A percentile compares a stretch with the other conserved stretches of the same genome.
These are phyloP conservation scores for Drosophila macrospina DNA, from an alignment of 2,888 invertebrate genomes.

Conservation along the genomic window DNA sequence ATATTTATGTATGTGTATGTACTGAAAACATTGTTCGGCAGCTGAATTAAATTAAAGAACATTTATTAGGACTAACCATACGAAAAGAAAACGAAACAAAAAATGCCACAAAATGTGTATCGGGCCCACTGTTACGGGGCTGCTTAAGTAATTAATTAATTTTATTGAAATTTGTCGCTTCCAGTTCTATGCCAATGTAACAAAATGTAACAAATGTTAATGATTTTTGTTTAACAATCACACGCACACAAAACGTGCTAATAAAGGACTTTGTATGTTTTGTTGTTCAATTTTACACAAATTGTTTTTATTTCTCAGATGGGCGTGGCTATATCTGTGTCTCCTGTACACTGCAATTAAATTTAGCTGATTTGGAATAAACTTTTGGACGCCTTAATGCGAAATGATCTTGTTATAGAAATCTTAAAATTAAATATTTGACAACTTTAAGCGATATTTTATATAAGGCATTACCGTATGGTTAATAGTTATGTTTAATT, in stretches of 20 bases:
- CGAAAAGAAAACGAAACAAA: conserved; percentile 6
- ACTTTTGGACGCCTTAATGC: too few species aligned
- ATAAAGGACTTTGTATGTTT: conserved; percentile 71
- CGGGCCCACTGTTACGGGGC: conserved; percentile 37
- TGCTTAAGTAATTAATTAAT: conserved; percentile 23
- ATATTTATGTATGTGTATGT: conserved; percentile 32
- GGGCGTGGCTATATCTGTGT: not conserved
- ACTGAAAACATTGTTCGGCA: conserved; percentile 45
- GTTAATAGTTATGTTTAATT: too few species aligned
- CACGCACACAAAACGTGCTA: conserved; percentile 37
- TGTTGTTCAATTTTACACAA: conserved; percentile 55
- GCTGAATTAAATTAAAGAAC: conserved; percentile 41
- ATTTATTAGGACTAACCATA: conserved; percentile 25
- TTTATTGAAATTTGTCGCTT: conserved; percentile 47
- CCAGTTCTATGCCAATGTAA: conserved; percentile 54
- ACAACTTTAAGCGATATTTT: too few species aligned
- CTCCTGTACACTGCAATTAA: too few species aligned
- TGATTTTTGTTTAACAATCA: conserved; percentile 42
- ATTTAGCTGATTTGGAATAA: too few species aligned
- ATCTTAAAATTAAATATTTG: too few species aligned
- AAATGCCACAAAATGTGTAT: conserved; percentile 42
- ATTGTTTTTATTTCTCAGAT: conserved; percentile 1
- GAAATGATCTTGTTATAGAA: too few species aligned
- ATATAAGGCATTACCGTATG: too few species aligned
- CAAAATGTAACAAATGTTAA: conserved; percentile 59